Base-by-base conservation (phyloP, 2,888 invertebrate species). In the Andricus quercusramuli region DNA sequence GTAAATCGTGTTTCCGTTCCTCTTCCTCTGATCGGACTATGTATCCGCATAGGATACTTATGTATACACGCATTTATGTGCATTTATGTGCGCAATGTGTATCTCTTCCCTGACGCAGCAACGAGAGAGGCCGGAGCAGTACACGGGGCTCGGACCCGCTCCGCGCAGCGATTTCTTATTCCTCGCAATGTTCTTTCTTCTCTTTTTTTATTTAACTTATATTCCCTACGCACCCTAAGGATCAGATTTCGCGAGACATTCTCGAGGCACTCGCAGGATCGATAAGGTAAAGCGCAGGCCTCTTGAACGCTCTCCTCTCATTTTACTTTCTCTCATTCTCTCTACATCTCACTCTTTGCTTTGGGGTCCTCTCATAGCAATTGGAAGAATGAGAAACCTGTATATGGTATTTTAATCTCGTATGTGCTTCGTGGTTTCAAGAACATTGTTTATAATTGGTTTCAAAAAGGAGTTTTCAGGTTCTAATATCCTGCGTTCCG, bases 1-100 rank as follows among this genome's bases (percentile, higher is more conserved):
- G 82, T 80, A 83, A 83, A 83, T 80, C 82, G 62, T 74, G 70
- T 82, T 83, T 81, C 80, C 80, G 79, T 79, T 78, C 78, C 59
- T 80, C 82, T 80, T 79, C 51, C 79, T 83, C 78, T 64, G 68
- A 59, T 77, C 78, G 37, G 47, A 66, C 41, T 80, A 74, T 81
- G 79, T 79, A 83, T 82, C 78, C 80, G 64, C 82, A 74, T 80
- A 78, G 78, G 44, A 81, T 81, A 84, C 84, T 84, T 81, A 84
- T 83, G 84, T 82, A 83, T 84, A 83, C 82, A 83, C 82, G 83
- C 82, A 84, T 84, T 84, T 80, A 82, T 82, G 56, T 56, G 56
- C 56, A 56, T 56, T 56, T 56, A 59, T 59, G 84, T 80, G 82
- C 80, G 78, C 82, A 78, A 82, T 82, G 80, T 77, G 82, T 81